Evolutionary conservation across 1,140 invertebrate species (phyloP).

Genomic region (Drosophila sp.): DNA sequence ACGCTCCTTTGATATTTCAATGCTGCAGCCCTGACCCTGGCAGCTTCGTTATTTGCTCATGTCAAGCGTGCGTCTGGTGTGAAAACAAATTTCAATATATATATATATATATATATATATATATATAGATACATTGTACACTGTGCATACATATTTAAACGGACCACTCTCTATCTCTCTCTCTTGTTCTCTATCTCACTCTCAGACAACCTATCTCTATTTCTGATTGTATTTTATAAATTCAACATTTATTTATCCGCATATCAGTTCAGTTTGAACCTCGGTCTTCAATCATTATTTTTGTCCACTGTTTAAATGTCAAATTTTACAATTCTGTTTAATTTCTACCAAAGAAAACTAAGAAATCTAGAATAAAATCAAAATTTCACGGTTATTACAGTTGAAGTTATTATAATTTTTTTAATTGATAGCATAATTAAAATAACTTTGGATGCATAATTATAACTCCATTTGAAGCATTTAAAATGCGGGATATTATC

Average conservation of each 20-base stretch:
- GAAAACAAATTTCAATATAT: slow-evolving; percentile 35
- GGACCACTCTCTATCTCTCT: neutral
- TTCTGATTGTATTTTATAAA: neutral
- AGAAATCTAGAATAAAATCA: too few relatives aligned
- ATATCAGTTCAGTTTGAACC: slow-evolving; percentile 5
- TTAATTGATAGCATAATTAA: too few relatives aligned
- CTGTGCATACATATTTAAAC: neutral
- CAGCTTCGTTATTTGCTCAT: slow-evolving; percentile 18
- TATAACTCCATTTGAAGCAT: too few relatives aligned
- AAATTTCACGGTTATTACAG: too few relatives aligned
- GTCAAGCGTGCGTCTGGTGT: slow-evolving; percentile 31
- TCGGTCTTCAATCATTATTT: slow-evolving; percentile 20
- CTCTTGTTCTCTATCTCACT: neutral
- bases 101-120: neutral
- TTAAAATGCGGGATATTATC: too few relatives aligned
- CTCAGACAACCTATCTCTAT: neutral
- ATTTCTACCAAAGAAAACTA: too few relatives aligned
- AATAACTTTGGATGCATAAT: too few relatives aligned
- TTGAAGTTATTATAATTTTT: too few relatives aligned
- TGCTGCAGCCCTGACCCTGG: slow-evolving; percentile 15
- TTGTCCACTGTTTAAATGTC: neutral
- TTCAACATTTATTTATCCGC: neutral
- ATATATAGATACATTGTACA: too few relatives aligned
- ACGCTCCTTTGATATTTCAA: slow-evolving; percentile 7
- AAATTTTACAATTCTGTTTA: too few relatives aligned